Conservation (phyloP, 2,113 vertebrate species). For the Amphiprion percula region DNA sequence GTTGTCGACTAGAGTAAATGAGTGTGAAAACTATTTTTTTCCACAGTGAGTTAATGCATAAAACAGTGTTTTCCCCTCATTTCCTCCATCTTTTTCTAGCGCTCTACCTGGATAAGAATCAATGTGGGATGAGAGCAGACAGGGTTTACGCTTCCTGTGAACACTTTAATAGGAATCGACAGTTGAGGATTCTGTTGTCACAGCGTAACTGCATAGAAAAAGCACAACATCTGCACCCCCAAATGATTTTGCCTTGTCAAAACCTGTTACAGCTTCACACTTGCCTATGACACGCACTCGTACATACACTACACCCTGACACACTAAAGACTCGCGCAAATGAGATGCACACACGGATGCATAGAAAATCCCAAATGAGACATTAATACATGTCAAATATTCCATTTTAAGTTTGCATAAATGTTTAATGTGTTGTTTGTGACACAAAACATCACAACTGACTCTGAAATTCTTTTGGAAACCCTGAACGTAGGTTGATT, state of each 20-base stretch:
- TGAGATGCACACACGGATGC: conserved; percentile 17
- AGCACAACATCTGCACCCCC: conserved; percentile 62
- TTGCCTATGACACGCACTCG: conserved; percentile 39
- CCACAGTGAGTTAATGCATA: conserved; percentile 47
- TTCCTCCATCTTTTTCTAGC: conserved; percentile 16
- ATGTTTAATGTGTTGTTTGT: conserved; percentile 35
- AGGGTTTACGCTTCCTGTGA: conserved; percentile 47
- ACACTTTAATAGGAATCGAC: conserved; percentile 67
- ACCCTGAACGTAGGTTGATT: conserved; percentile 35
- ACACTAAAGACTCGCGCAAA: conserved; percentile 41
- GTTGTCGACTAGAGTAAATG: conserved; percentile 52
- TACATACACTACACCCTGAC: conserved; percentile 18
- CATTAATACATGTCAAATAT: conserved; percentile 18
- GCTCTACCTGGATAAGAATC: conserved; percentile 52
- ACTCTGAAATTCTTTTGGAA: conserved; percentile 21
- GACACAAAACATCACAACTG: conserved; percentile 26
- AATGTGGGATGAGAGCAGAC: conserved; percentile 46
- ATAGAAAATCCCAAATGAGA: neutral
- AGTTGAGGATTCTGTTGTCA: conserved; percentile 65
- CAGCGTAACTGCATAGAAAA: conserved; percentile 66
- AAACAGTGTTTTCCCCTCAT: conserved; percentile 35
- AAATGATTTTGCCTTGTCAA: conserved; percentile 69
- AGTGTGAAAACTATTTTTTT: conserved; percentile 51
- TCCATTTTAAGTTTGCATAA: conserved; percentile 14
- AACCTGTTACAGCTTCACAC: conserved; percentile 66